Base-by-base conservation (phyloP, 2,888 invertebrate species). In the Lagria hirta region DNA sequence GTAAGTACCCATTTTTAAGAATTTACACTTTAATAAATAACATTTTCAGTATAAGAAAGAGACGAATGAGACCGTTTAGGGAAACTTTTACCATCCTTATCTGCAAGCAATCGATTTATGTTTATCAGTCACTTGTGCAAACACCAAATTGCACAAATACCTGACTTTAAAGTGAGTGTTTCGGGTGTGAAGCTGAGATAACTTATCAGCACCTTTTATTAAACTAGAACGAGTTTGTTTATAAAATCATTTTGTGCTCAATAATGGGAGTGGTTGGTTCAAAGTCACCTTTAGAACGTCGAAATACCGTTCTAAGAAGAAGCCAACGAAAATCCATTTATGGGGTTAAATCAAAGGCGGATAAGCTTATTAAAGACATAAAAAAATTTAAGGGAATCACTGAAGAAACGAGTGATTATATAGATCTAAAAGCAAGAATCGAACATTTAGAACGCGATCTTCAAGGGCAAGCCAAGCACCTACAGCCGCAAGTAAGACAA, bases 211-310 rank as follows among this genome's bases (percentile, higher is more conserved):
- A 18, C 4, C 7, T 15, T 12, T 34, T 34, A 15, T 8, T 28
- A 27, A 37, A 37, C 24, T 10, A 20, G 30, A 32, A 18, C 32
- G 14, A 16, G 10, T 35, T 22, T 38, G 30, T 38, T 38, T 30
- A 29, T 23, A 16, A 22, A 11, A 15, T 15, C n/a, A 20, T 17
- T n/a, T 17, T 28, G 10, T 17, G 17, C 18, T 6, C 17, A 13
- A 32, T 5, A 26, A 61, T 62, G 62, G 62, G 62, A 12, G 27
- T 41, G 8, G 17, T 38, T 0, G 23, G 27, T 3, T 54, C 61
- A 27, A 62, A 61, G 51, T 56, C 60, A 1, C 57, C 55, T 4
- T 22, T 62, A 18, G 60, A 62, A 40, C 29, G 60, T 22, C 45
- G 62, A 16, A 61, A 61, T 32, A 60, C 60, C 3, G 55, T 61